A percentile compares a stretch with the other conserved stretches of the same genome.
These are phyloP conservation scores for Eupsilia transversa DNA, from an alignment of 2,888 invertebrate genomes.

Conservation along the genomic window DNA sequence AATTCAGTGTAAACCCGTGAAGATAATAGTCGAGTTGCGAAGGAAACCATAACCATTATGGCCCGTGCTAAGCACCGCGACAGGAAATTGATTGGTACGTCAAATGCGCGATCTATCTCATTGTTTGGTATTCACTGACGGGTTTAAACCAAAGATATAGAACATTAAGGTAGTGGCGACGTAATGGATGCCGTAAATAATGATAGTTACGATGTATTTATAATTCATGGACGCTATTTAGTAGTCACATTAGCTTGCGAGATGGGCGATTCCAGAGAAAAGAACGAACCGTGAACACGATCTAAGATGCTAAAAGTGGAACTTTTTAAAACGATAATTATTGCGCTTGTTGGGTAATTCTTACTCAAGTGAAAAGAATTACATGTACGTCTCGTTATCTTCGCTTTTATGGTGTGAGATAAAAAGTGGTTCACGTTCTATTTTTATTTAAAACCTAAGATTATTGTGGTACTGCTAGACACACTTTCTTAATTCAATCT, in stretches of 20 bases:
- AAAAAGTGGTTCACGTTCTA: too few species aligned
- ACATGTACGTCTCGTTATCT: not conserved
- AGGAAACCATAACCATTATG: conserved; percentile 73
- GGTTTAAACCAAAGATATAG: conserved; percentile 32
- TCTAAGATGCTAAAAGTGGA: conserved; percentile 23
- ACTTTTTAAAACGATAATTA: conserved; percentile 22
- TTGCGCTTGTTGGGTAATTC: conserved; percentile 22
- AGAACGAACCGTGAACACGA: conserved; percentile 43
- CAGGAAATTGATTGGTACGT: conserved; percentile 61
- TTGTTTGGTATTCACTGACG: conserved; percentile 59
- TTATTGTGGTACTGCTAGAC: not conserved
- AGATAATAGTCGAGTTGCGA: conserved; percentile 68
- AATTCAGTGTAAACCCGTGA: conserved; percentile 68
- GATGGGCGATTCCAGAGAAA: conserved; percentile 57
- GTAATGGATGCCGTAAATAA: conserved; percentile 50
- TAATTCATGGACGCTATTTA: conserved; percentile 48
- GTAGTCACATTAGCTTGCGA: conserved; percentile 56
- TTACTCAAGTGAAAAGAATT: conserved; percentile 14
- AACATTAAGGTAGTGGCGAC: conserved; percentile 8
- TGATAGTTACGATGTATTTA: conserved; percentile 41
- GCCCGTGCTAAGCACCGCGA: conserved; percentile 61
- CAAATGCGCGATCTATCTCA: conserved; percentile 44
- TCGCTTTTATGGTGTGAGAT: not conserved
- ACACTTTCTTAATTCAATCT: not conserved
- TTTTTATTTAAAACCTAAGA: not conserved